Evolutionary conservation across 2,797 vertebrate species (phyloP).

Genomic region (Gymnothorax reevesii): DNA sequence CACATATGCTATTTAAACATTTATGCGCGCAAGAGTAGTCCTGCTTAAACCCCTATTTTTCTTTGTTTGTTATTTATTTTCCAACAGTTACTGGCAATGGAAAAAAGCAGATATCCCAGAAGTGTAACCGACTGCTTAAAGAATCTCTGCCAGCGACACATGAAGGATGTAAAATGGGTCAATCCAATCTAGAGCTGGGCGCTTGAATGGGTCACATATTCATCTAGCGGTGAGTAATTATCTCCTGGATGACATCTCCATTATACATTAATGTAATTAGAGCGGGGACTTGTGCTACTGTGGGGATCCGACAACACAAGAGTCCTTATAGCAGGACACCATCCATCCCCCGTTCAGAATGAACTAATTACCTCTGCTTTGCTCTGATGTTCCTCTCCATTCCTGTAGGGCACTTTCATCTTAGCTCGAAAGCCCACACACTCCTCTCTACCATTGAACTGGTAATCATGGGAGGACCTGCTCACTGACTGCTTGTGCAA

Average conservation of each 20-base stretch:
- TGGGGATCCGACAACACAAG: constrained; percentile 50
- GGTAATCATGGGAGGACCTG: background rate
- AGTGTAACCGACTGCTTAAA: background rate
- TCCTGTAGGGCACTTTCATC: constrained; percentile 54
- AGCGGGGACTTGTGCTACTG: constrained; percentile 60
- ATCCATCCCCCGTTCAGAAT: constrained; percentile 64
- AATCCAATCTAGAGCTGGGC: constrained; percentile 5
- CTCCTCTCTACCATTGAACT: constrained; percentile 40
- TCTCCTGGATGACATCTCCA: constrained; percentile 60
- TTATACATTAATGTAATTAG: constrained; percentile 68
- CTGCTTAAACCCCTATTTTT: background rate
- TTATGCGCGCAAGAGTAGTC: constrained; percentile 1
- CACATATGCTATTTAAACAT: constrained; percentile 13
- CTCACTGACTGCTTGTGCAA: background rate
- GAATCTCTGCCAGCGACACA: background rate
- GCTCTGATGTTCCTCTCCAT: constrained; percentile 60
- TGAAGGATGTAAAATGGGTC: constrained; percentile 22
- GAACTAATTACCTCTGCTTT: constrained; percentile 72
- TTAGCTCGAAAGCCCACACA: constrained; percentile 39
- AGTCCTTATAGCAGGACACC: constrained; percentile 65
- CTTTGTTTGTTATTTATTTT: background rate
- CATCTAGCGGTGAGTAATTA: constrained; percentile 57
- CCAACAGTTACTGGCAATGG: background rate
- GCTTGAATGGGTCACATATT: constrained; percentile 47
- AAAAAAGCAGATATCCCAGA: background rate